Conservation (phyloP, 2,797 vertebrate genomes). For the Micrastur ruficollis region DNA sequence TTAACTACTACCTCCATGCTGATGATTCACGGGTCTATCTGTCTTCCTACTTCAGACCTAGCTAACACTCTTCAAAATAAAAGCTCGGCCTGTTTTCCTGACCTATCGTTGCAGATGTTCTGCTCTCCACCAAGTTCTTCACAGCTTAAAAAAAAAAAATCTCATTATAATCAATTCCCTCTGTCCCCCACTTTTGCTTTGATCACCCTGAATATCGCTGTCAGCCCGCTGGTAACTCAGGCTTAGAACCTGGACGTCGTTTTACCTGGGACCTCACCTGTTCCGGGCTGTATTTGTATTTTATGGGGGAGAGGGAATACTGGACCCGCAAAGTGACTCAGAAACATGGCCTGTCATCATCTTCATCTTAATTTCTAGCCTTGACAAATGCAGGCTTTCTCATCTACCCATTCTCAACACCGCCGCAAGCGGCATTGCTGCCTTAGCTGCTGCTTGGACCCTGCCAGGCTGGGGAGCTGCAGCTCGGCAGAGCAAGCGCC, state of each 20-base stretch:
- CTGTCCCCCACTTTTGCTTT: not conserved
- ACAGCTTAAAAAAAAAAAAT: not conserved
- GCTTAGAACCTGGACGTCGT: conserved; percentile 10
- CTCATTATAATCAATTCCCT: not conserved
- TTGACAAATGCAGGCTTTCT: not conserved
- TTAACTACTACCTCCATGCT: conserved; percentile 29
- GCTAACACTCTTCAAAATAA: conserved; percentile 32
- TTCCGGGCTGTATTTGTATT: not conserved
- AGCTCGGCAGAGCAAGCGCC: not conserved
- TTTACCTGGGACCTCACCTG: not conserved
- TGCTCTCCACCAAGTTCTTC: not conserved
- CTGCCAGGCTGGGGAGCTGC: not conserved
- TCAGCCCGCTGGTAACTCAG: not conserved
- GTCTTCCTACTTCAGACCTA: not conserved
- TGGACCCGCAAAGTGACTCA: not conserved
- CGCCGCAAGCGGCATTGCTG: not conserved
- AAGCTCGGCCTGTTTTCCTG: not conserved
- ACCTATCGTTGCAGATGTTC: not conserved
- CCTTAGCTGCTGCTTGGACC: not conserved
- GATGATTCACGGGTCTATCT: conserved; percentile 43
- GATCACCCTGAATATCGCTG: not conserved
- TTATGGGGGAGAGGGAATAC: not conserved
- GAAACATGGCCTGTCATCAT: not conserved
- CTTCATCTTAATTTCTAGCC: not conserved
- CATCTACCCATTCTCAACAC: not conserved